Evolutionary conservation across 2,888 invertebrate species (phyloP).

Genomic region (Cybosia mesomella): DNA sequence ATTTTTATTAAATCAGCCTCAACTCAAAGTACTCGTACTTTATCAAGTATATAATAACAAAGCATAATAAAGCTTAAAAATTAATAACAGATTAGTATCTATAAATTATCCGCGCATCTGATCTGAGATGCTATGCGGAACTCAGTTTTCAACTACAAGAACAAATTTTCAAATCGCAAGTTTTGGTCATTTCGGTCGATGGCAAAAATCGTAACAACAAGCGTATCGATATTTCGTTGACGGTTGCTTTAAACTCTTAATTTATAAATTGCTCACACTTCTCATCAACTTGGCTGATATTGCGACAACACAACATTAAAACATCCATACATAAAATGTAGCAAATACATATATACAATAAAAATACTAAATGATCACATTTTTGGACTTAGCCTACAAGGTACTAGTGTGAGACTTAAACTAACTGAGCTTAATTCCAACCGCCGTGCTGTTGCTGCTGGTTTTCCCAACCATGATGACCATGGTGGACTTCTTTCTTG

Average conservation of each 20-base stretch:
- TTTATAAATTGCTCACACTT: conserved; percentile 32
- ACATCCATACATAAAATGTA: conserved; percentile 50
- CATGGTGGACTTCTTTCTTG: conserved; percentile 82
- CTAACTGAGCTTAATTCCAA: conserved; percentile 74
- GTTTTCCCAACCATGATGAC: conserved; percentile 54
- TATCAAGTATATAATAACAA: conserved; percentile 71
- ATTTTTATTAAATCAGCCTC: conserved; percentile 83
- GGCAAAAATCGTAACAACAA: conserved; percentile 37
- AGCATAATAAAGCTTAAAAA: conserved; percentile 73
- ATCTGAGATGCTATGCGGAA: conserved; percentile 50
- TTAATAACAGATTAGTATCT: conserved; percentile 79
- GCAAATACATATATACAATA: conserved; percentile 67
- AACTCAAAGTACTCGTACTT: conserved; percentile 70
- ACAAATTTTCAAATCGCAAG: conserved; percentile 20
- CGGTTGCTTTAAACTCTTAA: conserved; percentile 37
- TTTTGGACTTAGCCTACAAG: conserved; percentile 84
- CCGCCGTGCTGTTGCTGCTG: conserved; percentile 67
- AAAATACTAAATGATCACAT: conserved; percentile 85
- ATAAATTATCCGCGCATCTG: conserved; percentile 59
- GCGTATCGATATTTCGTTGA: conserved; percentile 35
- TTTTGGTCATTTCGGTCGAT: conserved; percentile 33
- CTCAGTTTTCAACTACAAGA: conserved; percentile 35
- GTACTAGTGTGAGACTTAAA: conserved; percentile 75
- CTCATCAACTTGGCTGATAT: conserved; percentile 27
- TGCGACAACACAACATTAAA: conserved; percentile 64